phyloP scores from a whole-genome alignment of 1,140 invertebrate species.

The Bicyclus anynana region DNA sequence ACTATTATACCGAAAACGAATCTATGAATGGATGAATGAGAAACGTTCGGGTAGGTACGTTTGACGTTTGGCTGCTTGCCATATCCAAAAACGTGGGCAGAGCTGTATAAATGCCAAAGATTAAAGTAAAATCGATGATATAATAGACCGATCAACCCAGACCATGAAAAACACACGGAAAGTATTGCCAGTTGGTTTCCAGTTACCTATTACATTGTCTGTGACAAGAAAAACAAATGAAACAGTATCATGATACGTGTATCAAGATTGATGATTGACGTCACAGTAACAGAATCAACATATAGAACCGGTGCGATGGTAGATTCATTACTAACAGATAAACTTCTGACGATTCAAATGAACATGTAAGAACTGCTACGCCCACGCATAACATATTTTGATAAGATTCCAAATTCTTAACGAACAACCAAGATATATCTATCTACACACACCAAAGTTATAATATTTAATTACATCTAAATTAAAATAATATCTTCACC shows the following conservation, averaged over 20 bases:
- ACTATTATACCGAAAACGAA: constrained; percentile 33
- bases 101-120: constrained; percentile 42
- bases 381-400: not conserved
- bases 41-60: constrained; percentile 34
- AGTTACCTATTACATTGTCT: no score
- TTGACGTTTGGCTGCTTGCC: constrained; percentile 45
- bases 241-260: not conserved
- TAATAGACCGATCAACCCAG: constrained; percentile 12
- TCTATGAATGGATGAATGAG: constrained; percentile 49
- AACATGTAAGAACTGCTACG: not conserved
- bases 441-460: no score
- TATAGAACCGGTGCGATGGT: not conserved
- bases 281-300: no score
- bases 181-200: not conserved
- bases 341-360: not conserved
- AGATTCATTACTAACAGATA: not conserved
- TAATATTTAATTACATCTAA: no score
- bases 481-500: no score
- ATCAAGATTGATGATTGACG: not conserved
- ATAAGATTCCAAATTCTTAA: not conserved
- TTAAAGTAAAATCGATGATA: constrained; percentile 29
- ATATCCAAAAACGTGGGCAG: constrained; percentile 39
- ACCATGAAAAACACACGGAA: not conserved
- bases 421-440: no score
- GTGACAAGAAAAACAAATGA: not conserved